A percentile compares a stretch with the other conserved stretches of the same genome.
Evolutionary conservation across 2,113 vertebrate genomes (phyloP).

Genomic region (Camelus bactrianus): DNA sequence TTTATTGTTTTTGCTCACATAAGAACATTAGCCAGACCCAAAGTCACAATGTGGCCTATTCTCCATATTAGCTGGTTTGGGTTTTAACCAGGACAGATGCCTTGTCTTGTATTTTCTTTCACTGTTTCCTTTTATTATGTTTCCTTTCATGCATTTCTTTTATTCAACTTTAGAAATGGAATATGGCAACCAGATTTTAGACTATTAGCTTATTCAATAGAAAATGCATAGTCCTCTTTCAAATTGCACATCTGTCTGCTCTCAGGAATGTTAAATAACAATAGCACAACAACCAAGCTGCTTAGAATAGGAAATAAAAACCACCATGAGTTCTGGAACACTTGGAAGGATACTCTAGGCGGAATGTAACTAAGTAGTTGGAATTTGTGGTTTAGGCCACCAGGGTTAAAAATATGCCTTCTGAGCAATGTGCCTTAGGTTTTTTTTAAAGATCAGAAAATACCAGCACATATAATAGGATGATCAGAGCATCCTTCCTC

Average conservation of each 20-base stretch:
- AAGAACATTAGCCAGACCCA: constrained; percentile 47
- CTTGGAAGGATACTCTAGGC: constrained; percentile 67
- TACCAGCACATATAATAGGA: background rate
- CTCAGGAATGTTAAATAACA: constrained; percentile 76
- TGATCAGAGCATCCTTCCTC: background rate
- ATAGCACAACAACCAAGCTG: constrained; percentile 58
- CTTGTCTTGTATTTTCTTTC: constrained; percentile 74
- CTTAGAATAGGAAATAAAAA: constrained; percentile 77
- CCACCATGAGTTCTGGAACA: constrained; percentile 66
- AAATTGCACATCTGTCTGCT: constrained; percentile 71
- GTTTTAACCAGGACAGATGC: constrained; percentile 64
- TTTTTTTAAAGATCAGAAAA: constrained; percentile 61
- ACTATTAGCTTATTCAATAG: constrained; percentile 60
- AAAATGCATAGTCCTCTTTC: constrained; percentile 70
- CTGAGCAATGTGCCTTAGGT: constrained; percentile 39
- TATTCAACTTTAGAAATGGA: constrained; percentile 54
- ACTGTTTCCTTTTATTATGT: constrained; percentile 74
- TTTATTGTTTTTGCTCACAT: constrained; percentile 42
- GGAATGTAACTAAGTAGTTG: constrained; percentile 71
- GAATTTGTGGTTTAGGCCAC: constrained; percentile 78
- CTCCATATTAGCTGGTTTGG: constrained; percentile 40
- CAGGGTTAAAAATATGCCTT: constrained; percentile 67
- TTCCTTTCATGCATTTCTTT: constrained; percentile 67
- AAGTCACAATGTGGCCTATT: constrained; percentile 40
- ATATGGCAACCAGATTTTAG: constrained; percentile 76